phyloP scores from a whole-genome alignment of 92 coral and sea anemone genomes.

The Palythoa caribaeorum region DNA sequence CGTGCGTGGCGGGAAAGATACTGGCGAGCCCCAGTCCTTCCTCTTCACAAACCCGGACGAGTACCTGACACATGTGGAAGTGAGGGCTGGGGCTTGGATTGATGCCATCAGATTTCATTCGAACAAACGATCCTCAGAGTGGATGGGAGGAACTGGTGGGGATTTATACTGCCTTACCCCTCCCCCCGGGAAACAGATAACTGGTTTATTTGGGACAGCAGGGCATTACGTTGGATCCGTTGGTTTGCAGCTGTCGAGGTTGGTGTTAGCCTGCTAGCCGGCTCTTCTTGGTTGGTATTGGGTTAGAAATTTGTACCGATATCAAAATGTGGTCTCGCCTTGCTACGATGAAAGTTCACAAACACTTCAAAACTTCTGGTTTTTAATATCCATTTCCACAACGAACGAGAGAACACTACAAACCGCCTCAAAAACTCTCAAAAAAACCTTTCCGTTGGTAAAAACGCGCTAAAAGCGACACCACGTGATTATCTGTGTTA shows the following conservation, averaged over 20 bases:
- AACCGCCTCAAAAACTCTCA: no score
- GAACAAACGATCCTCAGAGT: conserved; percentile 86
- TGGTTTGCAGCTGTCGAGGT: conserved; percentile 83
- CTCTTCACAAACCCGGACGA: conserved; percentile 74
- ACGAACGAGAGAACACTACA: no score
- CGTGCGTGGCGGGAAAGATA: conserved; percentile 66
- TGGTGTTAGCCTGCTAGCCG: neutral
- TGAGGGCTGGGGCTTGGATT: conserved; percentile 97
- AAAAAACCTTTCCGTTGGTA: no score
- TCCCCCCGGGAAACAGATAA: conserved; percentile 64
- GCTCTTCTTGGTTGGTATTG: conserved; percentile 42
- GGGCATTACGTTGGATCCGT: conserved; percentile 83
- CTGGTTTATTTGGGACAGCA: conserved; percentile 89
- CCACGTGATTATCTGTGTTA: no score
- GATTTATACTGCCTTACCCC: conserved; percentile 76
- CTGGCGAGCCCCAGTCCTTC: conserved; percentile 70
- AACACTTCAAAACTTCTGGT: no score
- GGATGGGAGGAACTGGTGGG: conserved; percentile 99
- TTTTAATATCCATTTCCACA: no score
- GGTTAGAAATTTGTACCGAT: neutral
- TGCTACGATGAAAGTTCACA: no score
- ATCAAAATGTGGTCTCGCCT: neutral
- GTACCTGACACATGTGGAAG: conserved; percentile 78
- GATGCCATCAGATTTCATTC: conserved; percentile 95
- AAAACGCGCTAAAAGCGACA: no score